A percentile compares a stretch with the other conserved stretches of the same genome.
Evolutionary conservation across 2,888 invertebrate genomes (phyloP).

Genomic region (Pristionchus arcanus): DNA sequence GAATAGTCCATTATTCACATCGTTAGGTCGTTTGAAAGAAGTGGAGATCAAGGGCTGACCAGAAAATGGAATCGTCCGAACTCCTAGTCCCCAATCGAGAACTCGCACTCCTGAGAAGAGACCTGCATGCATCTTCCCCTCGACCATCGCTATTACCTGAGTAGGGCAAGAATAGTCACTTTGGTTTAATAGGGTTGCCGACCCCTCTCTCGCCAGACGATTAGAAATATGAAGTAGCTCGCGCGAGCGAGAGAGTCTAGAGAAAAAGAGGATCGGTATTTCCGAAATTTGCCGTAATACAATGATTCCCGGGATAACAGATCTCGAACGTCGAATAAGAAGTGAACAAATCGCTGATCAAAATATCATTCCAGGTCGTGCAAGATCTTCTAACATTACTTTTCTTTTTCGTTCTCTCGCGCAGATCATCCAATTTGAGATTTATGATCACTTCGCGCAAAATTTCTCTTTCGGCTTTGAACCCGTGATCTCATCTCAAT

Average conservation of each 20-base stretch:
- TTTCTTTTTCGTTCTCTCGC: not conserved
- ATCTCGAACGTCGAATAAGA: no score
- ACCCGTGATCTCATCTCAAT: not conserved
- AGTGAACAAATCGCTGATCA: no score
- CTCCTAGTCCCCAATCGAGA: conserved; percentile 55
- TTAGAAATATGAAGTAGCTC: no score
- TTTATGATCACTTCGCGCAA: not conserved
- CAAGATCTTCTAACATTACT: not conserved
- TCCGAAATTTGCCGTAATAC: no score
- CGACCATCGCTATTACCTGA: conserved; percentile 53
- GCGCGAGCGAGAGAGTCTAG: no score
- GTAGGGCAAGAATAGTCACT: no score
- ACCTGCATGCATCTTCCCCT: conserved; percentile 51
- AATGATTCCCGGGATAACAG: no score
- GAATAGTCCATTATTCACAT: not conserved
- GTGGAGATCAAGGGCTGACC: not conserved
- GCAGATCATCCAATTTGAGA: not conserved
- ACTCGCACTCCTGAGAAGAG: conserved; percentile 53
- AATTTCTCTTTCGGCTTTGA: conserved; percentile 14
- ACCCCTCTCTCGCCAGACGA: no score
- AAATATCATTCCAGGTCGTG: no score
- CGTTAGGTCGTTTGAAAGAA: not conserved
- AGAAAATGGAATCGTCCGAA: conserved; percentile 46
- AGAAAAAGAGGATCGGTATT: no score
- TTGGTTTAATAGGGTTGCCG: no score